Evolutionary conservation across 2,888 invertebrate species (phyloP).

Genomic region (Xylocampa areola): DNA sequence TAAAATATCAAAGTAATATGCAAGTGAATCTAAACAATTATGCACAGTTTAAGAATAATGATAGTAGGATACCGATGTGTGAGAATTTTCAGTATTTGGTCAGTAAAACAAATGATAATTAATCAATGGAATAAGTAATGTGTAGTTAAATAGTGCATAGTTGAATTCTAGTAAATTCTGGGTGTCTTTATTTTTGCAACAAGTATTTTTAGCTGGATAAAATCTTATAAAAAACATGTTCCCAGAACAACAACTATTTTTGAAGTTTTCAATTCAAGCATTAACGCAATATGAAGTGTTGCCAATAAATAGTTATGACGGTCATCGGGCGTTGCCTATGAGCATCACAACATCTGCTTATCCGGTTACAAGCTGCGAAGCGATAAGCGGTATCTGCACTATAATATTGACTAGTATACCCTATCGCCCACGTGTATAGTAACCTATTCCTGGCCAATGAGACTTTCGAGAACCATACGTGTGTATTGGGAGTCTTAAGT

Average conservation of each 20-base stretch:
- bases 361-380: constrained; percentile 34
- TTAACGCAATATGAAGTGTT: constrained; percentile 20
- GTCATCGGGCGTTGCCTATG: constrained; percentile 39
- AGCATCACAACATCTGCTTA: constrained; percentile 38
- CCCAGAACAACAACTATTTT: background rate
- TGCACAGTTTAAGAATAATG: rapidly evolving
- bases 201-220: background rate
- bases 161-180: no score
- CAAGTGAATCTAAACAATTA: background rate
- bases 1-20: no score
- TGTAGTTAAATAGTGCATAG: no score
- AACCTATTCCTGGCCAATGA: constrained; percentile 5
- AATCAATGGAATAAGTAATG: no score
- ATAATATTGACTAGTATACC: constrained; percentile 19
- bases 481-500: no score
- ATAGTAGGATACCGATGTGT: no score
- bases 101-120: no score
- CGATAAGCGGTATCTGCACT: constrained; percentile 42
- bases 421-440: constrained; percentile 21
- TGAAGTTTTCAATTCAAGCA: constrained; percentile 11
- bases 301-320: constrained; percentile 55
- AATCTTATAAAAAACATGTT: background rate
- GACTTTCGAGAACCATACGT: no score
- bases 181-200: no score
- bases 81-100: no score